Conservation (phyloP, 2,888 invertebrate genomes). For the Erebia aethiops region DNA sequence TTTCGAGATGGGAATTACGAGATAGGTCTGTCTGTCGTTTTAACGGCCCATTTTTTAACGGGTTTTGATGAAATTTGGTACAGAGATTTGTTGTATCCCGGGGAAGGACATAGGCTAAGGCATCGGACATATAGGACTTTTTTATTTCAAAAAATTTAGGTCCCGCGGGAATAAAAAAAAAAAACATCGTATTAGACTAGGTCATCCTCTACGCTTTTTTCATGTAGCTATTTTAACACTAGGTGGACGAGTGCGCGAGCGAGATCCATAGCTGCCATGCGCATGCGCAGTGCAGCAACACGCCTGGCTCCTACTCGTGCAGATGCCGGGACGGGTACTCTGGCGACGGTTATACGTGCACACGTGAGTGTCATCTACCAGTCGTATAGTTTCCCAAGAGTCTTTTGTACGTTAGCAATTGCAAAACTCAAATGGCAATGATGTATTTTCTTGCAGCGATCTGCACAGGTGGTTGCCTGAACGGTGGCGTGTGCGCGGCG, state of each 20-base stretch:
- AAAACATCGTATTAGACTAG: not conserved
- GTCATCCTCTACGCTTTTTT: not conserved
- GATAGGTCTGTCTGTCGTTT: no score
- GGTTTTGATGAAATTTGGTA: no score
- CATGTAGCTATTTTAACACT: slow-evolving; percentile 3
- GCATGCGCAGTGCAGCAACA: slow-evolving; percentile 91
- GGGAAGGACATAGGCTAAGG: no score
- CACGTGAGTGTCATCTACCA: slow-evolving; percentile 84
- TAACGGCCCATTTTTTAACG: no score
- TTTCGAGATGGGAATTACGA: no score
- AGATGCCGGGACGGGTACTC: slow-evolving; percentile 85
- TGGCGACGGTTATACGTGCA: slow-evolving; percentile 90
- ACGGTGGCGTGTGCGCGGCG: slow-evolving; percentile 91
- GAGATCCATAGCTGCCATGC: slow-evolving; percentile 89
- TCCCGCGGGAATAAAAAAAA: no score
- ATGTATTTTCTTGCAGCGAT: slow-evolving; percentile 82
- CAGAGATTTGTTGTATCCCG: no score
- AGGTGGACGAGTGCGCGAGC: slow-evolving; percentile 89
- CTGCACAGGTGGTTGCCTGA: slow-evolving; percentile 90
- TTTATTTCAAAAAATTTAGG: no score
- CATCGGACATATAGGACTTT: no score
- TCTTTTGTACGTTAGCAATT: not conserved
- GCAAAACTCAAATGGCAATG: not conserved
- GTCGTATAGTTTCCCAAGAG: not conserved
- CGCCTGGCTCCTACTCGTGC: slow-evolving; percentile 91